Base-by-base conservation (phyloP, 2,797 vertebrate species). In the Micrastur ruficollis region DNA sequence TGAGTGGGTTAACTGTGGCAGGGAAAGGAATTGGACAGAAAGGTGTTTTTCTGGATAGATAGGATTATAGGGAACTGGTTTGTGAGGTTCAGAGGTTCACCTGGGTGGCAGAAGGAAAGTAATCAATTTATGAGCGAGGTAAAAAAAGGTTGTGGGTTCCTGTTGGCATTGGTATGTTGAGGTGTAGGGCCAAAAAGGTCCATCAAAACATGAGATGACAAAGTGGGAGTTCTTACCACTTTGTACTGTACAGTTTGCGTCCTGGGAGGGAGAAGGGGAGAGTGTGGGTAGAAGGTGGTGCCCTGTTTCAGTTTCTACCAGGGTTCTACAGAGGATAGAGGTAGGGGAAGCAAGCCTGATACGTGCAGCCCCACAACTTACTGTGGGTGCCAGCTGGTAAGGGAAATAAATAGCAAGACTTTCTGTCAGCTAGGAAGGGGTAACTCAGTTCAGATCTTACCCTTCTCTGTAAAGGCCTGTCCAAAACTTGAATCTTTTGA, bases 401-500 rank as follows among this genome's bases (percentile, higher is more conserved):
- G 16, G n/a, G 46, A 94, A 89, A 90, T 73, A 88, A 84, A 52
- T 13, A 78, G 22, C 32, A 89, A 74, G 80, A 31, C 23, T 82
- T 91, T 75, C 76, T 80, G 44, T 82, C 49, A 87, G 40, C 74
- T 85, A n/a, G 56, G 56, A 93, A 78, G 61, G 88, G 66, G 61
- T 90, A 90, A 78, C 55, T 81, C 53, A 63, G 67, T 95, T 93
- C 78, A 91, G 6, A 56, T 85, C 52, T 91, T 92, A 75, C 32
- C 68, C 79, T 49, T 67, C 49, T 93, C 63, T 49, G 53, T 67
- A 89, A 84, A 80, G 26, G 26, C 40, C 59, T 76, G 36, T 93
- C 86, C 88, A 95, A 89, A 93, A 85, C 46, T 89, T 93, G 53
- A 78, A 65, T 87, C n/a, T 94, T 95, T 91, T 93, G 81, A 93